Base-by-base conservation (phyloP, 2,888 invertebrate genomes). In the Uropetala carovei region DNA sequence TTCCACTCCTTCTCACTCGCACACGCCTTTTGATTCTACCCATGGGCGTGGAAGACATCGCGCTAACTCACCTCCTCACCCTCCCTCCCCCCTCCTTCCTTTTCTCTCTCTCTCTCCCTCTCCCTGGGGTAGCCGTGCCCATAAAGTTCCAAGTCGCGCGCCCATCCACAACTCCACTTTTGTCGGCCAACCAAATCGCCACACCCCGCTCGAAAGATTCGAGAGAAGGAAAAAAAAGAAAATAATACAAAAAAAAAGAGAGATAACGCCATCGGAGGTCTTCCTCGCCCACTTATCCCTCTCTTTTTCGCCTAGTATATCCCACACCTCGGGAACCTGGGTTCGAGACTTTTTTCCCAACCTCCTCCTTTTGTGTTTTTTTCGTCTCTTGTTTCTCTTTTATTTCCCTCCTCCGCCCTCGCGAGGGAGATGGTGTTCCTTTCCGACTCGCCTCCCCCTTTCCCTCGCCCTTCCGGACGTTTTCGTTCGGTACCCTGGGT, bases 171-270 rank as follows among this genome's bases (percentile, higher is more conserved):
- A 75, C 75, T 75, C 75, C 75, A 75, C 27, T 75, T 75, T 75
- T 75, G 75, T 75, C 75, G 75, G 75, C 75, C 75, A 68, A 68
- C 68, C 68, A 27, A 75, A 75, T 75, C 75, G 75, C 75, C 75
- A 75, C 75, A 27, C 75, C 75, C 75, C 75, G 68, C 68, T 68
- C 68, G 9, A 27, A 75, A 27, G 75, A 75, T 75, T 75, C 75
- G 13, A 14, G 27, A 22, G 27, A 75, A 75, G 27, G n/a, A 75
- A n/a, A n/a, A n/a, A n/a, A n/a, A n/a, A n/a, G n/a, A n/a, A n/a
- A n/a, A 75, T 27, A 27, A 11, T 75, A 27, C n/a, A 75, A 75
- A 75, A 75, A 75, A 22, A 75, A 75, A 14, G 22, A 75, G 22
- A 75, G 27, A 75, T 27, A 14, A 75, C 75, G 9, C 22, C 11